Conservation (phyloP, 2,113 vertebrate genomes). For the Tachysurus vachellii region DNA sequence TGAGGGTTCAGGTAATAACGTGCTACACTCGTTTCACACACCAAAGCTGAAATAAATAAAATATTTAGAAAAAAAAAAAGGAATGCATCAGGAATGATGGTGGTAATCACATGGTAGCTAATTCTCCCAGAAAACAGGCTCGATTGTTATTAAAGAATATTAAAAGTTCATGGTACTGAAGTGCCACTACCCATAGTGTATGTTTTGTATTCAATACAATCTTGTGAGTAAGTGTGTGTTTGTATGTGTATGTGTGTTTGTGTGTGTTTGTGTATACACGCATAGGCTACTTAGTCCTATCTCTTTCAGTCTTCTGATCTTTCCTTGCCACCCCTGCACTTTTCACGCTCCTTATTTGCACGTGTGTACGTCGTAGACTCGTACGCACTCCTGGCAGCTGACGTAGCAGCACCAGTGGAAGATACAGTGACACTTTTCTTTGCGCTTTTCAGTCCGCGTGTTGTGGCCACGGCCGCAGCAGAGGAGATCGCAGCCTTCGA, state of each 20-base stretch:
- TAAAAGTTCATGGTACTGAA: conserved; percentile 55
- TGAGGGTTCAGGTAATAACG: conserved; percentile 35
- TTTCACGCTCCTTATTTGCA: conserved; percentile 82
- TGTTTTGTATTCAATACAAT: conserved; percentile 34
- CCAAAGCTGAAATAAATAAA: conserved; percentile 40
- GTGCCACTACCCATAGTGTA: conserved; percentile 52
- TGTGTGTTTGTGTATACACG: conserved; percentile 12
- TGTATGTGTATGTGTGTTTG: conserved; percentile 31
- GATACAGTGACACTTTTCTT: conserved; percentile 98
- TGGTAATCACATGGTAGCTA: conserved; percentile 44
- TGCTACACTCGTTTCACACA: conserved; percentile 27
- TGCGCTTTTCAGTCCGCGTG: conserved; percentile 96
- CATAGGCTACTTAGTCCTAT: conserved; percentile 37
- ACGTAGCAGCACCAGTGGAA: conserved; percentile 99
- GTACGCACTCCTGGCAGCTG: conserved; percentile 95
- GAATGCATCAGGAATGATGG: conserved; percentile 23
- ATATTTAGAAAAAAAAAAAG: conserved; percentile 9
- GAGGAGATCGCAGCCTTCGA: conserved; percentile 95
- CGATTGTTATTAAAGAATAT: conserved; percentile 44
- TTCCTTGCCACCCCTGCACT: conserved; percentile 3
- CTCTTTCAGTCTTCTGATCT: conserved; percentile 18
- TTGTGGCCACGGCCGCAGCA: conserved; percentile 98
- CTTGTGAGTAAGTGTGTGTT: conserved; percentile 14
- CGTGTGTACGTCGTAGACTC: conserved; percentile 94
- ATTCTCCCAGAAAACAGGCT: conserved; percentile 40